A percentile compares a stretch with the other conserved stretches of the same genome.
These are phyloP conservation scores for Heliconius hortense DNA, from an alignment of 2,888 invertebrate genomes.

Conservation along the genomic window DNA sequence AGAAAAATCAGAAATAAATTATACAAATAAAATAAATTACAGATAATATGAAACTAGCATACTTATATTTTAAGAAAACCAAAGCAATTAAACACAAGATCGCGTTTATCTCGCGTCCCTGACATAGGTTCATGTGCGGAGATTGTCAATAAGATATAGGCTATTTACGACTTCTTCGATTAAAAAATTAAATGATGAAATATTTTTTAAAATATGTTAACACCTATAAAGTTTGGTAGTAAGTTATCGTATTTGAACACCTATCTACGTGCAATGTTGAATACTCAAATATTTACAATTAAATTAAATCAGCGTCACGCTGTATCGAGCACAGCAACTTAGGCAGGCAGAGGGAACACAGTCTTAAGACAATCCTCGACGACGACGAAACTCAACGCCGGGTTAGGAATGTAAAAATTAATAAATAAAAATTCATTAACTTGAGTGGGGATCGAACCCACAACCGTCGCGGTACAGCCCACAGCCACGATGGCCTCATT, in stretches of 20 bases:
- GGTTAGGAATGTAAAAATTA: too few relatives aligned
- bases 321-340: too few relatives aligned
- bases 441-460: too few relatives aligned
- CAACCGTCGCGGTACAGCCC: too few relatives aligned
- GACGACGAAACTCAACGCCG: too few relatives aligned
- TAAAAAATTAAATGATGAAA: conserved; percentile 52
- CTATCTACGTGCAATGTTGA: too few relatives aligned
- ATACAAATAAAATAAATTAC: conserved; percentile 9
- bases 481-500: too few relatives aligned
- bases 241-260: background rate
- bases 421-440: too few relatives aligned
- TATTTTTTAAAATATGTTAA: conserved; percentile 30
- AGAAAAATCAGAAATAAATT: background rate
- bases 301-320: too few relatives aligned
- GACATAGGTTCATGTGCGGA: conserved; percentile 71
- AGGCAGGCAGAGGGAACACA: too few relatives aligned
- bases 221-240: background rate
- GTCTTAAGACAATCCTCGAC: too few relatives aligned
- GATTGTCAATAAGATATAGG: conserved; percentile 71
- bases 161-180: conserved; percentile 52
- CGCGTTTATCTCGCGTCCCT: conserved; percentile 70
- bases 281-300: background rate
- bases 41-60: conserved; percentile 29
- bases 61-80: conserved; percentile 55
- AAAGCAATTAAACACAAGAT: conserved; percentile 56